These are phyloP conservation scores for Toxostoma redivivum DNA, from an alignment of 2,113 vertebrate species.

Conservation along the genomic window DNA sequence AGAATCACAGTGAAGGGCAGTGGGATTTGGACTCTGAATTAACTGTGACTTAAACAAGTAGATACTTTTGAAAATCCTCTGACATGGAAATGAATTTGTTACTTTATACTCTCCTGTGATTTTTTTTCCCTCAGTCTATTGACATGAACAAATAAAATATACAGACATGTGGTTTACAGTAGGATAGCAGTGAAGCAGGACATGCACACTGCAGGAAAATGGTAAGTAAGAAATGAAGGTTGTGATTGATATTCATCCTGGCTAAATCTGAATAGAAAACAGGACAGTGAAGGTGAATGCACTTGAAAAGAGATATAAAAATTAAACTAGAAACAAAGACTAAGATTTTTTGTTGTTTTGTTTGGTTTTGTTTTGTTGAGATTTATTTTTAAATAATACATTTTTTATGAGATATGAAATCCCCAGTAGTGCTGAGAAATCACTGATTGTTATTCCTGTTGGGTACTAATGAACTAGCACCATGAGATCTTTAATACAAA, in stretches of 20 bases:
- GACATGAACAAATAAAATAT: background rate
- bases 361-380: background rate
- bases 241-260: constrained; percentile 7
- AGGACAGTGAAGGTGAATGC: background rate
- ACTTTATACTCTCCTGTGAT: background rate
- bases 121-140: background rate
- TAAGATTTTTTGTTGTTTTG: background rate
- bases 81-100: background rate
- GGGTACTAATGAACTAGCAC: background rate
- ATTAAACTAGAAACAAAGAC: background rate
- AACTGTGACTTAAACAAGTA: background rate
- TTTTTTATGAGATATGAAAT: background rate
- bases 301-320: constrained; percentile 3
- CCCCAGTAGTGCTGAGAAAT: background rate
- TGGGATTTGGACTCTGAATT: background rate
- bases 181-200: background rate
- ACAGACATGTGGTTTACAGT: background rate
- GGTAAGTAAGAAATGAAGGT: background rate
- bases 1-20: background rate
- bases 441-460: background rate
- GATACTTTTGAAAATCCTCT: background rate
- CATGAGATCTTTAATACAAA: background rate
- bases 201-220: background rate
- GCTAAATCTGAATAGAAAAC: background rate
- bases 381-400: background rate